Conservation (phyloP, 2,888 invertebrate species). For the Galerucella pusilla region DNA sequence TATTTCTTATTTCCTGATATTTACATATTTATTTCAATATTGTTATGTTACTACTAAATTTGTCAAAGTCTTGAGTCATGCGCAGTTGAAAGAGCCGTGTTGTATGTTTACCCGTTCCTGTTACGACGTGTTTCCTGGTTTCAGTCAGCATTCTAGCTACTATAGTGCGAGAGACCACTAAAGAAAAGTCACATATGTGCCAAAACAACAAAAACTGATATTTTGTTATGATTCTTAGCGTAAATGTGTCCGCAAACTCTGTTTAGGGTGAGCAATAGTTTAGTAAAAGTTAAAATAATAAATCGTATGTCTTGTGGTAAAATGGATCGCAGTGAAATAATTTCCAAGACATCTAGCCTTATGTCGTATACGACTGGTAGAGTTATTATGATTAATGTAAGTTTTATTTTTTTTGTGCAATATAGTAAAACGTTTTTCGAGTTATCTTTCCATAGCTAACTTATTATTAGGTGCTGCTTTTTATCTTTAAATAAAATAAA, state of each 20-base stretch:
- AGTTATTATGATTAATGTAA: conserved; percentile 47
- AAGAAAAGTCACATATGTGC: neutral
- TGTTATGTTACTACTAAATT: too few relatives aligned
- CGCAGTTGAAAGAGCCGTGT: too few relatives aligned
- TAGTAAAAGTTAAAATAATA: conserved; percentile 37
- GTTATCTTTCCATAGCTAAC: conserved; percentile 59
- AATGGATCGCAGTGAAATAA: conserved; percentile 35
- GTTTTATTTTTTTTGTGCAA: conserved; percentile 60
- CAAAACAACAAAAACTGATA: neutral
- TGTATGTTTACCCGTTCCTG: too few relatives aligned
- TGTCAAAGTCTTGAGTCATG: too few relatives aligned
- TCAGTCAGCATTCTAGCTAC: too few relatives aligned
- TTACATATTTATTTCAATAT: too few relatives aligned
- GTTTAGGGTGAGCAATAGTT: conserved; percentile 37
- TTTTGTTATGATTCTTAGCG: conserved; percentile 10
- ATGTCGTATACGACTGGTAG: conserved; percentile 64
- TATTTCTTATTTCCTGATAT: too few relatives aligned
- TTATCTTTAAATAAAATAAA: conserved; percentile 60
- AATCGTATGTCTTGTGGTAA: conserved; percentile 41
- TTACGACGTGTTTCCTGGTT: too few relatives aligned
- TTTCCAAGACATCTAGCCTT: conserved; percentile 61
- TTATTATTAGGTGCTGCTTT: conserved; percentile 62
- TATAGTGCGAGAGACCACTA: too few relatives aligned
- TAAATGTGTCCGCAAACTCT: conserved; percentile 2
- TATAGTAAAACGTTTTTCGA: conserved; percentile 54